Evolutionary conservation across 2,113 vertebrate species (phyloP), one percentile per base, ranked within the genome.

Genomic region (Hypanus sabinus): DNA sequence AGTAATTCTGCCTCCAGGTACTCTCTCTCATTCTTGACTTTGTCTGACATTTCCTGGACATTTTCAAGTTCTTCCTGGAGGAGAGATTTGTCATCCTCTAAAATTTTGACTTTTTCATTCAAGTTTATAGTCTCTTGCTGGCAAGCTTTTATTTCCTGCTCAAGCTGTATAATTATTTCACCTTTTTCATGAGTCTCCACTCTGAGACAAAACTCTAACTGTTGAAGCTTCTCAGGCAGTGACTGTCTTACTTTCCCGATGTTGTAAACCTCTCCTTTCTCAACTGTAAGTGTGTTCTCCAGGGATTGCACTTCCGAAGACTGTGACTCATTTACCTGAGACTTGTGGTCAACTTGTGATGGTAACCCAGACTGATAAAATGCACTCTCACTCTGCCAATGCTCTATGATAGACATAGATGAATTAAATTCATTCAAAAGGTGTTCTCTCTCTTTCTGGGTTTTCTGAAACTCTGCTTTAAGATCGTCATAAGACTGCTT

Each of bases 21-120:
- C 33, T 98, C 97, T 27, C 97, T 98, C 95, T 98, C 98, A 88
- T 97, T 98, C 94, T 98, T 98, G 3, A 97, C 97, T 95, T 97
- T 98, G 94, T 96, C 97, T 6, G 96, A 98, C 55, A 94, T 96
- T 95, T 98, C 97, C 94, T 98, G 97, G 0, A 95, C 95, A 30
- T 97, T 98, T 95, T 98, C 98, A 7, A 98, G 96, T 95, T 98
- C 98, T 94, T 98, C 98, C 94, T 98, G 97, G 93, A 98, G 95
- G 7, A 98, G 96, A 77, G 96, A 97, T 94, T 98, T 98, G 94
- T 98, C 98, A 38, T 98, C 98, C 95, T 98, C 97, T 95, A 98
- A 94, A 95, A 98, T 98, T 62, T 96, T 97, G 14, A 98, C 97
- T 95, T 97, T 98, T 95, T 98, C 98, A 83, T 96, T 97, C 0